These are phyloP conservation scores for Phyllotis vaccarum DNA, from an alignment of 2,797 vertebrate genomes.

Conservation along the genomic window DNA sequence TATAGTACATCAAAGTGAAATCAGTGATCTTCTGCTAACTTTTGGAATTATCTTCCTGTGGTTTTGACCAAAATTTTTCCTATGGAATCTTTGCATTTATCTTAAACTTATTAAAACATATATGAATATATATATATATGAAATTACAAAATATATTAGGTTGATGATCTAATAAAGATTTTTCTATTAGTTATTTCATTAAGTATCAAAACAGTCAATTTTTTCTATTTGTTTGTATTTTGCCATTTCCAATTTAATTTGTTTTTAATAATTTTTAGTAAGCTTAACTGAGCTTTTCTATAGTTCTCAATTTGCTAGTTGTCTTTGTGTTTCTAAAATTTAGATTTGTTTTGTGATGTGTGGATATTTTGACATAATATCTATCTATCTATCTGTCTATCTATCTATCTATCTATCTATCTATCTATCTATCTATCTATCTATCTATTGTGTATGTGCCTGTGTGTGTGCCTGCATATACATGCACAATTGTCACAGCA, in stretches of 20 bases:
- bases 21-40: conserved; percentile 17
- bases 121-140: background rate
- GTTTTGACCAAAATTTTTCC: conserved; percentile 8
- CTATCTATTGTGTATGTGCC: background rate
- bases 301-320: background rate
- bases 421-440: background rate
- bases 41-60: conserved; percentile 48
- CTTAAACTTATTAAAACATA: background rate
- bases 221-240: conserved; percentile 37
- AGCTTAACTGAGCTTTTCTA: background rate
- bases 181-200: conserved; percentile 33
- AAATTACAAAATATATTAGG: background rate
- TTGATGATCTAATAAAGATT: conserved; percentile 14
- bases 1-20: background rate
- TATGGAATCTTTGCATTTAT: conserved; percentile 46
- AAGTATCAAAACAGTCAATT: background rate
- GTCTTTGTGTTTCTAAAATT: conserved; percentile 44
- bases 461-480: background rate
- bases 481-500: background rate
- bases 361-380: background rate
- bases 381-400: background rate
- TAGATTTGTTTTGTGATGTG: background rate
- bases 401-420: background rate
- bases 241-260: background rate
- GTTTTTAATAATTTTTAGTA: conserved; percentile 12